Conservation (phyloP, 1,140 invertebrate species). For the Batillaria attramentaria region DNA sequence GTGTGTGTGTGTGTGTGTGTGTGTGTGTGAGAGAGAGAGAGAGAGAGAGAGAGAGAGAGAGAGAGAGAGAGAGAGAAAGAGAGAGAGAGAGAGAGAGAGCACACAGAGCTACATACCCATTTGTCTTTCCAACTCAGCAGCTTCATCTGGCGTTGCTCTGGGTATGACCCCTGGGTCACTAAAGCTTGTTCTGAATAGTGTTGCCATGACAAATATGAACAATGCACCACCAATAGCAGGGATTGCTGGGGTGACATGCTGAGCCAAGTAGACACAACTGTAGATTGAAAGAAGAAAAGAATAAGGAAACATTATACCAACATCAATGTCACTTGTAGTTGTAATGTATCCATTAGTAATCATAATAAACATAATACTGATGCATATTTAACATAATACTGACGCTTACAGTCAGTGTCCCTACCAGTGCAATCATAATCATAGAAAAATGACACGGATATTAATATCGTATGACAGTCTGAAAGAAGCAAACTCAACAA, state of each 20-base stretch:
- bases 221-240: conserved; percentile 89
- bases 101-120: conserved; percentile 74
- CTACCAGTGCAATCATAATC: neutral
- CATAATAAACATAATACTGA: neutral
- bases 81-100: no score
- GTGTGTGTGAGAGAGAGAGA: no score
- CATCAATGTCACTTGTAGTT: neutral
- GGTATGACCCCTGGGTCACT: conserved; percentile 97
- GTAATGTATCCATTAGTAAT: neutral
- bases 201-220: conserved; percentile 92
- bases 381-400: neutral
- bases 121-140: conserved; percentile 88
- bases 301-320: neutral
- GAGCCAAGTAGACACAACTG: conserved; percentile 90
- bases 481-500: no score
- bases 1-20: no score
- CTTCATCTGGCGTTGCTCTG: conserved; percentile 89
- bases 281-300: conserved; percentile 63
- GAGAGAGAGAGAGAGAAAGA: no score
- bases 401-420: neutral
- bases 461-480: neutral
- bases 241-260: conserved; percentile 86
- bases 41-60: no score
- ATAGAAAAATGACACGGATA: conserved; percentile 4
- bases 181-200: conserved; percentile 91